Evolutionary conservation across 2,888 invertebrate genomes (phyloP).

Genomic region (Athrips mouffetella): DNA sequence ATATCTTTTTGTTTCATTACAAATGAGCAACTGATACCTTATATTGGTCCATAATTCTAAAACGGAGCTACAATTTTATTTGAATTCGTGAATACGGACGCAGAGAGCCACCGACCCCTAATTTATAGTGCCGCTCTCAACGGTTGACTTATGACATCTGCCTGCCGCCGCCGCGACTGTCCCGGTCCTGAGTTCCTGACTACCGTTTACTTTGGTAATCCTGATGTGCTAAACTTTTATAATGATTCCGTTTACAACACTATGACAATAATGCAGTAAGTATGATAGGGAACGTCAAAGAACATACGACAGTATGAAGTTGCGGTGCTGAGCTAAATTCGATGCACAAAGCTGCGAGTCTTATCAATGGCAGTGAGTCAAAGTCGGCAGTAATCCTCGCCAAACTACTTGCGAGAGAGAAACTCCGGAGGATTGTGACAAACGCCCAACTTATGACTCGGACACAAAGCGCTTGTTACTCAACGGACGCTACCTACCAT

Average conservation of each 20-base stretch:
- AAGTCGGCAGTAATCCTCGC: constrained; percentile 9
- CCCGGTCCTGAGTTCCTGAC: not conserved
- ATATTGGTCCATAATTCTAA: no score
- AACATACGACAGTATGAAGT: not conserved
- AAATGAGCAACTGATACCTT: no score
- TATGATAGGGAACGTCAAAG: not conserved
- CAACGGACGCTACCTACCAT: constrained; percentile 62
- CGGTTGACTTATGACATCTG: constrained; percentile 46
- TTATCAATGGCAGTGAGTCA: constrained; percentile 7
- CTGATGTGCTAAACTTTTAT: no score
- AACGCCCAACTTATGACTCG: constrained; percentile 47
- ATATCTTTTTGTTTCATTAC: no score
- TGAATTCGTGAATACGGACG: not conserved
- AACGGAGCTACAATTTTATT: not conserved
- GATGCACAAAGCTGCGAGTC: not conserved
- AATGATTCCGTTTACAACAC: no score
- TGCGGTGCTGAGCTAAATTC: not conserved
- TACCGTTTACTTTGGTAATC: not conserved
- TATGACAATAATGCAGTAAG: no score
- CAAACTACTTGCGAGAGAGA: constrained; percentile 1
- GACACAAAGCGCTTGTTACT: constrained; percentile 70
- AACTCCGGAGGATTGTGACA: constrained; percentile 18
- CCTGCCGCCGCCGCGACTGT: not conserved
- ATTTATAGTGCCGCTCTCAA: constrained; percentile 46
- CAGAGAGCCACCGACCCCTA: constrained; percentile 30